Evolutionary conservation across 53 echinoderm and acorn worm species (phyloP), one percentile per base, ranked within the genome.

Genomic region (Arbacia lixula): DNA sequence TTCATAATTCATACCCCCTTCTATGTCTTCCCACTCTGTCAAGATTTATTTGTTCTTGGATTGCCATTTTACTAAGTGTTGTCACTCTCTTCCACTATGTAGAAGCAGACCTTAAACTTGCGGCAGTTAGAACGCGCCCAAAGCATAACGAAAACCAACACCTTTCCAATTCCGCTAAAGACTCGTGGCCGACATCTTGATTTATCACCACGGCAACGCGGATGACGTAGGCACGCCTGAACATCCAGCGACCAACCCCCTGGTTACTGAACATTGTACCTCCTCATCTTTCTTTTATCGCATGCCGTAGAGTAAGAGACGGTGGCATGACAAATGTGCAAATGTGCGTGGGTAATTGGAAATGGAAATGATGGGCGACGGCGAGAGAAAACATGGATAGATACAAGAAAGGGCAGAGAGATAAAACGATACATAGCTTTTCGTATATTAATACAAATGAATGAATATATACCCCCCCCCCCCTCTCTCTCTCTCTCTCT

Each of bases 141-240:
- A 37, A 66, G 36, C 66, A 66, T 5, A 42, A 42, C 69, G 69
- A 69, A 69, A 69, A 69, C 69, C 69, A 74, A 53, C 74, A 74
- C 74, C 74, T 74, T 74, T 53, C 35, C 74, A 52, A 74, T 74
- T 53, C 36, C 74, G 24, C 53, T 74, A 53, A 53, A 53, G 74
- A 74, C 74, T 31, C 74, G 52, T 52, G 74, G 51, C n/a, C 31
- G 74, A 53, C 74, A 53, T 74, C 74, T 53, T 74, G 74, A 74
- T 74, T 74, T 74, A 52, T 74, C 74, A 52, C 74, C 53, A 74
- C 52, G 34, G 74, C 12, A 6, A 74, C 53, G 35, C 19, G 3
- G 74, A 71, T 74, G 74, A 74, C 74, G 74, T 74, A 42, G 69
- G 69, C 43, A 69, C 69, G 69, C 69, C 43, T 42, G 40, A 5